Evolutionary conservation across 2,888 invertebrate species (phyloP), one percentile per base, ranked within the genome.

Genomic region (Parnassius orleans): DNA sequence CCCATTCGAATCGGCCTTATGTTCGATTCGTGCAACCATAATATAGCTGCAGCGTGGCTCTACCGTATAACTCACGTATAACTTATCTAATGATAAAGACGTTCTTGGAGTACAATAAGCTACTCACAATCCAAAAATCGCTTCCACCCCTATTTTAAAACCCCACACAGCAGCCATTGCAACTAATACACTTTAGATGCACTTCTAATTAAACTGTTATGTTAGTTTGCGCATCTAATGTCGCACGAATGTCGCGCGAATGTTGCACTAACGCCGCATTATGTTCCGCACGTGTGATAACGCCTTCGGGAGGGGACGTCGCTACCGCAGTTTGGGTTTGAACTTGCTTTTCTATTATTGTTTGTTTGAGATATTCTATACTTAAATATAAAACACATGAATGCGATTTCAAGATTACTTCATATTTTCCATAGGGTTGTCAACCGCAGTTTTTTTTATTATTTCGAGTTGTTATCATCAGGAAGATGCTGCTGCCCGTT

Each of bases 181-280:
- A 85, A 81, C 83, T 81, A 81, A 80, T 80, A 80, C 79, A 73
- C 77, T 76, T 81, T 80, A 79, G 78, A 82, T 84, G 87, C 85
- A 85, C 82, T 87, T 84, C 82, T 89, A 88, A 90, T 89, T 90
- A 89, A 87, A 87, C 86, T 80, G 87, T 88, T 86, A 87, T 84
- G 87, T 83, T 82, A 80, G 85, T 84, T 83, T 77, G 71, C 75
- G 72, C 79, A 78, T 83, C 80, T 83, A 85, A 84, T 81, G 84
- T 82, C 75, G 77, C 79, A 79, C 72, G 74, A 79, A 80, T 72
- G 84, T 80, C 74, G 77, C 79, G 72, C 69, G 68, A 79, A 77
- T 76, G 79, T 78, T 67, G 70, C 74, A 70, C 79, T 69, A 81
- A 76, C 70, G 79, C 71, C 66, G 73, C 72, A 55, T 61, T 68